Evolutionary conservation across 2,797 vertebrate genomes (phyloP).

Genomic region (Crenuchus spilurus): DNA sequence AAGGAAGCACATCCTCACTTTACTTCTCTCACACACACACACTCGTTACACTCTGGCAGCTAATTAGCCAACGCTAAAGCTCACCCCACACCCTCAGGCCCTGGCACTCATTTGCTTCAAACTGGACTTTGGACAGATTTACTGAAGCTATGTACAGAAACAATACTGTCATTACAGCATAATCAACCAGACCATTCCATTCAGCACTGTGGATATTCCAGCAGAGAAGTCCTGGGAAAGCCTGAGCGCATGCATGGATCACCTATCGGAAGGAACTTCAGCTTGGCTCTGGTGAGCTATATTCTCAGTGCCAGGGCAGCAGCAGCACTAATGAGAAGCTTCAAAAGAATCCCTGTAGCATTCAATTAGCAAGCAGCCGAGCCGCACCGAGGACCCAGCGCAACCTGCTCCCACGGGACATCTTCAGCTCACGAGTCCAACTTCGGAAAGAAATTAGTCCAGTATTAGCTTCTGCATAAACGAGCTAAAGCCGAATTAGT

Average conservation of each 20-base stretch:
- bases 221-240: background rate
- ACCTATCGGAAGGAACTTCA: background rate
- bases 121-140: slow-evolving; percentile 5
- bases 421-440: background rate
- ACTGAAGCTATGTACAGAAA: background rate
- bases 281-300: too few relatives aligned
- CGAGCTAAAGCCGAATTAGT: background rate
- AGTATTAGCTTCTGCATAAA: background rate
- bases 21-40: background rate
- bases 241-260: background rate
- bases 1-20: background rate
- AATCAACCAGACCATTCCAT: background rate
- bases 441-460: background rate
- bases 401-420: background rate
- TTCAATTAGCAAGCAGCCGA: slow-evolving; percentile 2
- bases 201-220: background rate
- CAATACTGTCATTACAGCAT: background rate
- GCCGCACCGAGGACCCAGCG: background rate
- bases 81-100: background rate
- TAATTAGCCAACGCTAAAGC: too few relatives aligned
- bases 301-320: background rate
- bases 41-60: too few relatives aligned
- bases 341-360: background rate
- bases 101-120: background rate
- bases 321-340: slow-evolving; percentile 1